phyloP scores from a whole-genome alignment of 2,888 invertebrate genomes.

The Morpho helenor region DNA sequence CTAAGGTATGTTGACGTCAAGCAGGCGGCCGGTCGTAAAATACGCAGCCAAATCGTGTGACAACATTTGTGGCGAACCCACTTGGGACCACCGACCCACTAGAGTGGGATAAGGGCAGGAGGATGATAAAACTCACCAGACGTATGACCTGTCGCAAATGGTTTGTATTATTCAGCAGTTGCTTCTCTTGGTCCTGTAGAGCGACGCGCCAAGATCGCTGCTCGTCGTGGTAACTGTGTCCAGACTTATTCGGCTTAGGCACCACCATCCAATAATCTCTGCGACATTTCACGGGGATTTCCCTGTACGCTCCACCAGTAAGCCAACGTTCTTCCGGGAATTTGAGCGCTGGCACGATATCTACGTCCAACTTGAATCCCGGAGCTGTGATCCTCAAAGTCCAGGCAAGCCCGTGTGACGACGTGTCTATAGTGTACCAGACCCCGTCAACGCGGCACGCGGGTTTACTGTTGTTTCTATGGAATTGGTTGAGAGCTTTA shows the following conservation, averaged over 20 bases:
- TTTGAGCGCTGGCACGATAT: slow-evolving; percentile 74
- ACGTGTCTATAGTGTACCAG: slow-evolving; percentile 46
- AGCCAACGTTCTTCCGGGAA: slow-evolving; percentile 68
- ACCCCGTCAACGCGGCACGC: slow-evolving; percentile 46
- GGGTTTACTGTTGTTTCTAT: slow-evolving; percentile 23
- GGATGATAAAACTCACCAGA: slow-evolving; percentile 45
- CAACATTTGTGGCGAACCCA: too few species aligned
- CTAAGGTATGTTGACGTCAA: too few species aligned
- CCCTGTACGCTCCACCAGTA: slow-evolving; percentile 36
- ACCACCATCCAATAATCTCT: slow-evolving; percentile 68
- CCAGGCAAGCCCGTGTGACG: slow-evolving; percentile 74
- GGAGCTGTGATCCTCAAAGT: slow-evolving; percentile 61
- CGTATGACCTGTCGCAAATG: slow-evolving; percentile 60
- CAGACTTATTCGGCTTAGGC: slow-evolving; percentile 57
- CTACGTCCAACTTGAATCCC: slow-evolving; percentile 61
- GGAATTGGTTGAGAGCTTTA: slow-evolving; percentile 54
- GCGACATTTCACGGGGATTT: slow-evolving; percentile 38
- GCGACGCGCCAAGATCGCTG: slow-evolving; percentile 72
- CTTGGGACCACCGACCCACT: too few species aligned
- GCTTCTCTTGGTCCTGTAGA: slow-evolving; percentile 73
- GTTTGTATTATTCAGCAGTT: slow-evolving; percentile 54
- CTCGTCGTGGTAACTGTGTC: slow-evolving; percentile 29
- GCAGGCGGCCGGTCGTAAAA: too few species aligned
- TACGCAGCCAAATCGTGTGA: too few species aligned
- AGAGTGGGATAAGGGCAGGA: too few species aligned